Evolutionary conservation across 2,113 vertebrate species (phyloP).

Genomic region (Paracyprichromis sp.): DNA sequence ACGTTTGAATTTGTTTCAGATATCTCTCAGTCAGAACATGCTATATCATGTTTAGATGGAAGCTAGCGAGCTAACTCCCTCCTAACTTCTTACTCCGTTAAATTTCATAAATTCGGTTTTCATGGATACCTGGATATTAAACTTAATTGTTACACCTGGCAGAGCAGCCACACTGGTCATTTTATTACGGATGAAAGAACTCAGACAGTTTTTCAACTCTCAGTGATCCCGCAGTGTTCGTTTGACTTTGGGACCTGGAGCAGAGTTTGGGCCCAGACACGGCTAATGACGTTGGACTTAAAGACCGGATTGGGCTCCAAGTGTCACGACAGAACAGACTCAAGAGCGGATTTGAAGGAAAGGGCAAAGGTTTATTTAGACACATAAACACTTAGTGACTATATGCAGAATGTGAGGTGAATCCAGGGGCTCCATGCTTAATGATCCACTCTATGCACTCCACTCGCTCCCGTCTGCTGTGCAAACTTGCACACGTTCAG

Average conservation of each 20-base stretch:
- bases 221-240: background rate
- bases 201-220: background rate
- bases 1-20: fast-evolving
- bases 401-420: background rate
- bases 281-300: background rate
- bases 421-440: background rate
- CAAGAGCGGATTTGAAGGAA: background rate
- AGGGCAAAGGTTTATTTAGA: fast-evolving
- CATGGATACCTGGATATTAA: background rate
- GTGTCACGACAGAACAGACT: background rate
- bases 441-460: background rate
- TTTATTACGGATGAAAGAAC: fast-evolving
- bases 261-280: background rate
- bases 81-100: fast-evolving
- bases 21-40: fast-evolving
- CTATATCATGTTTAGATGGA: background rate
- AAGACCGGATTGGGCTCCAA: background rate
- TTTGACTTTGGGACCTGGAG: background rate
- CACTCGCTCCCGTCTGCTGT: background rate
- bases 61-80: background rate
- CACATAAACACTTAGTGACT: background rate
- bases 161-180: background rate
- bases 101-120: fast-evolving
- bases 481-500: background rate
- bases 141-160: background rate